Conservation (phyloP, 2,888 invertebrate species). For the Lochmaea crataegi region DNA sequence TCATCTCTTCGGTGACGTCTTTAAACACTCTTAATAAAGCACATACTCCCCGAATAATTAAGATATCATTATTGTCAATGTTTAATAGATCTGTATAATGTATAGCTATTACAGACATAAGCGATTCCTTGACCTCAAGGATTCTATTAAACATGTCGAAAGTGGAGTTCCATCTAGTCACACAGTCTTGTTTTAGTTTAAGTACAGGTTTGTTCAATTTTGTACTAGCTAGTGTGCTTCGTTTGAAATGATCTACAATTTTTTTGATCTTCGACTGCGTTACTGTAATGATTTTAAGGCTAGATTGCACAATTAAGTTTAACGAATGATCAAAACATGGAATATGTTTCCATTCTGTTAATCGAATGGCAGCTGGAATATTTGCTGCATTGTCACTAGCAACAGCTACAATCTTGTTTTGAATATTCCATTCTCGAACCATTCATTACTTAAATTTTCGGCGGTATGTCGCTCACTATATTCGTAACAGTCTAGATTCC, state of each 20-base stretch:
- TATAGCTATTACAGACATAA: background rate
- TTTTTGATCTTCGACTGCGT: background rate
- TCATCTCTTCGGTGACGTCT: slow-evolving; percentile 7
- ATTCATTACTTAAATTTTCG: slow-evolving; percentile 7
- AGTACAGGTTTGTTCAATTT: slow-evolving; percentile 6
- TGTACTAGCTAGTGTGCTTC: slow-evolving; percentile 1
- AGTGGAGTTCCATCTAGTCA: slow-evolving; percentile 15
- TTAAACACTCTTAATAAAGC: background rate
- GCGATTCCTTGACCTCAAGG: background rate
- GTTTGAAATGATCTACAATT: slow-evolving; percentile 18
- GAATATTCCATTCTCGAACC: slow-evolving; percentile 4
- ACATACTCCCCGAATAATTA: no score
- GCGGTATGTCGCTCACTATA: slow-evolving; percentile 12
- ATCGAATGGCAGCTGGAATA: background rate
- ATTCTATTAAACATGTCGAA: slow-evolving; percentile 9
- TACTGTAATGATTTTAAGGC: background rate
- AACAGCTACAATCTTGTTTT: background rate
- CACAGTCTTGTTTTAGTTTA: slow-evolving; percentile 18
- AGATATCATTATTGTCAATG: no score
- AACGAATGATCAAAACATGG: slow-evolving; percentile 12
- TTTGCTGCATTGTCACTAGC: slow-evolving; percentile 6
- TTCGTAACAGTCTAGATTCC: background rate
- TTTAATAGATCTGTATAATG: no score
- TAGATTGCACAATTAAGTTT: background rate
- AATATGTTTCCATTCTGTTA: background rate